These are phyloP conservation scores for Xiphydria camelus DNA, from an alignment of 2,888 invertebrate species.

Conservation along the genomic window DNA sequence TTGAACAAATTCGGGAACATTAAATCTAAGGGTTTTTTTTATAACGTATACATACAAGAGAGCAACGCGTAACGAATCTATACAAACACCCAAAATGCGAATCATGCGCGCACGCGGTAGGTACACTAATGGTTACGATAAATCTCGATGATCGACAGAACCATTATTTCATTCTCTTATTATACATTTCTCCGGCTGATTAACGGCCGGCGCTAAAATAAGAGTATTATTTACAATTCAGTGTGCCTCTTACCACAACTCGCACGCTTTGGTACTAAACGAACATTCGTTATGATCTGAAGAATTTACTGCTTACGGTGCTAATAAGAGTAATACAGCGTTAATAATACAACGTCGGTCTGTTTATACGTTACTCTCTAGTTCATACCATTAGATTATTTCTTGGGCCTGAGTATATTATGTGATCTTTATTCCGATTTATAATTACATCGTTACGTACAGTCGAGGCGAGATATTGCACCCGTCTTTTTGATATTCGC, in stretches of 20 bases:
- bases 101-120: slow-evolving; percentile 17
- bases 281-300: no score
- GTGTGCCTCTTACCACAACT: slow-evolving; percentile 36
- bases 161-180: no score
- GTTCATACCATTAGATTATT: slow-evolving; percentile 29
- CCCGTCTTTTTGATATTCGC: no score
- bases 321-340: background rate
- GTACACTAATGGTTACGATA: no score
- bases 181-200: no score
- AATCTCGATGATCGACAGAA: no score
- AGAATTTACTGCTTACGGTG: no score
- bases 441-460: no score
- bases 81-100: slow-evolving; percentile 24
- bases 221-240: slow-evolving; percentile 39
- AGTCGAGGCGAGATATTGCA: no score
- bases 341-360: slow-evolving; percentile 18
- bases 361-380: slow-evolving; percentile 20
- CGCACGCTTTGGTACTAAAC: slow-evolving; percentile 45
- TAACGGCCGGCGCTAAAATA: slow-evolving; percentile 19
- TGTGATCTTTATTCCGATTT: slow-evolving; percentile 18
- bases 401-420: slow-evolving; percentile 30
- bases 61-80: slow-evolving; percentile 26
- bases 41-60: slow-evolving; percentile 31
- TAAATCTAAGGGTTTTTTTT: slow-evolving; percentile 31
- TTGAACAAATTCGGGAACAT: slow-evolving; percentile 37